Conservation (phyloP, 2,113 vertebrate species). For the Calyptomena viridis region DNA sequence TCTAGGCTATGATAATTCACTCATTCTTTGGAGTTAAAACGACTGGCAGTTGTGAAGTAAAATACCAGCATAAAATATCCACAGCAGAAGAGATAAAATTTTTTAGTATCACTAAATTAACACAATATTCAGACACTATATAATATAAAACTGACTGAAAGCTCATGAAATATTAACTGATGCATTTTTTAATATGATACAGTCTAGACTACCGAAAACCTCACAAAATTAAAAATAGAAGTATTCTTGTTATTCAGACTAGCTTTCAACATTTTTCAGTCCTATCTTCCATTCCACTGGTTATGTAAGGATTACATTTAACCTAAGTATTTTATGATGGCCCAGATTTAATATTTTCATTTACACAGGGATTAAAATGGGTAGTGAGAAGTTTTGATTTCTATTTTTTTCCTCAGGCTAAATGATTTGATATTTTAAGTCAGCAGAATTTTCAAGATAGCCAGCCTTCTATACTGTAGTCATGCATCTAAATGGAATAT, state of each 20-base stretch:
- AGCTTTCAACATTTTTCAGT: background rate
- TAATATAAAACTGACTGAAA: slow-evolving; percentile 38
- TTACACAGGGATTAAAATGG: slow-evolving; percentile 66
- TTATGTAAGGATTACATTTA: slow-evolving; percentile 5
- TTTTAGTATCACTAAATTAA: slow-evolving; percentile 9
- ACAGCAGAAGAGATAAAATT: background rate
- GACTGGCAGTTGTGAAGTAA: background rate
- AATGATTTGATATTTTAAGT: slow-evolving; percentile 74
- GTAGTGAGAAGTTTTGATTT: slow-evolving; percentile 62
- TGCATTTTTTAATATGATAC: background rate
- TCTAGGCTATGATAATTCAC: background rate
- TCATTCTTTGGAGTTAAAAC: slow-evolving; percentile 10
- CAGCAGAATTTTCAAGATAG: slow-evolving; percentile 78
- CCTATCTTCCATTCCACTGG: background rate
- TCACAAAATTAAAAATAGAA: slow-evolving; percentile 22
- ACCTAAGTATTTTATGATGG: slow-evolving; percentile 30
- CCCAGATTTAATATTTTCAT: slow-evolving; percentile 60
- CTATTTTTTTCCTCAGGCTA: slow-evolving; percentile 66
- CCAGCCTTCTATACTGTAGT: slow-evolving; percentile 61
- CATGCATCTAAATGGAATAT: slow-evolving; percentile 79
- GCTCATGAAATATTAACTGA: slow-evolving; percentile 4
- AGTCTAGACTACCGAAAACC: slow-evolving; percentile 34
- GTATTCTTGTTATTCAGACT: background rate
- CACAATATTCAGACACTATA: background rate
- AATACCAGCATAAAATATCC: slow-evolving; percentile 8